Evolutionary conservation across 2,888 invertebrate species (phyloP).

Genomic region (Drosophila macrospina): DNA sequence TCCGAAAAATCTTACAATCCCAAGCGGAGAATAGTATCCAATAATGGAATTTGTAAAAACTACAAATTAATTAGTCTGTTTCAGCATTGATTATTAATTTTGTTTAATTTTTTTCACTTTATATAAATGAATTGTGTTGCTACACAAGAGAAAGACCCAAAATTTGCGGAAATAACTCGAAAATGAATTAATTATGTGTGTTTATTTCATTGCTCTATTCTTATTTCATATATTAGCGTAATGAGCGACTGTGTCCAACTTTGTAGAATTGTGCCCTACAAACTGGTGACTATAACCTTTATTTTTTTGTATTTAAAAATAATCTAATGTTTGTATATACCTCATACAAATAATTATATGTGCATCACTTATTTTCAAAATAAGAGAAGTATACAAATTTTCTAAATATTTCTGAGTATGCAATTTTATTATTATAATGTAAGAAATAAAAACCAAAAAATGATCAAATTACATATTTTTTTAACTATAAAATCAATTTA

Average conservation of each 20-base stretch:
- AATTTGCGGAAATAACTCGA: constrained; percentile 8
- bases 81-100: neutral
- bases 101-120: neutral
- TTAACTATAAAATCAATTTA: too few species aligned
- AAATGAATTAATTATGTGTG: neutral
- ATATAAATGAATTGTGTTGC: neutral
- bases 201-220: constrained; percentile 4
- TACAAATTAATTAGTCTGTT: neutral
- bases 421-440: too few species aligned
- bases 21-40: neutral
- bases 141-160: neutral
- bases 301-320: too few species aligned
- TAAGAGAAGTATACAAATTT: too few species aligned
- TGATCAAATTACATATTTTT: too few species aligned
- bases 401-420: too few species aligned
- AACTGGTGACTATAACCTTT: constrained; percentile 24
- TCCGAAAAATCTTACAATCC: neutral
- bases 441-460: too few species aligned
- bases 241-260: constrained; percentile 20
- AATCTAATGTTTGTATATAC: too few species aligned
- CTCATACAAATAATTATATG: too few species aligned
- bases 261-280: constrained; percentile 28
- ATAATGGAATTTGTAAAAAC: neutral
- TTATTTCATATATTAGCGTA: constrained; percentile 16
- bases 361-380: too few species aligned